Conservation (phyloP, 2,113 vertebrate genomes). For the Leiothrix lutea region DNA sequence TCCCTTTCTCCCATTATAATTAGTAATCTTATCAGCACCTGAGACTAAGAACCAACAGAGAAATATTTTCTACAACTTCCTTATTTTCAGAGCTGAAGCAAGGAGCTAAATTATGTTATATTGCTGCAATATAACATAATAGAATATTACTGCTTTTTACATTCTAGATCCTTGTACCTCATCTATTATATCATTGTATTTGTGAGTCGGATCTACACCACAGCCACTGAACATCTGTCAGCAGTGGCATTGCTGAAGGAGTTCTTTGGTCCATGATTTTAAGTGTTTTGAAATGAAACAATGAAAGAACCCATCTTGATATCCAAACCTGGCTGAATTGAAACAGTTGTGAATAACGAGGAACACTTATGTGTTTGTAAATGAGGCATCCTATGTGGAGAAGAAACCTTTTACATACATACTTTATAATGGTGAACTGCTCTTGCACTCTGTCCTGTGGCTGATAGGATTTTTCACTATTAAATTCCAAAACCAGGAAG, state of each 20-base stretch:
- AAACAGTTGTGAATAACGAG: neutral
- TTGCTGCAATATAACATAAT: neutral
- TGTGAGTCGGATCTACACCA: neutral
- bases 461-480: neutral
- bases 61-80: neutral
- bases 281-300: neutral
- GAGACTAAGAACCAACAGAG: neutral
- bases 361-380: neutral
- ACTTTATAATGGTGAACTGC: neutral
- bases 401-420: neutral
- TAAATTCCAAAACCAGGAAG: neutral
- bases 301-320: neutral
- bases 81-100: neutral
- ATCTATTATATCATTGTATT: neutral
- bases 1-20: neutral
- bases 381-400: neutral
- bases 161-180: neutral
- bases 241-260: neutral
- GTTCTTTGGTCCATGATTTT: neutral
- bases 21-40: neutral
- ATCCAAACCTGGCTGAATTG: neutral
- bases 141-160: neutral
- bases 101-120: neutral
- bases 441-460: neutral
- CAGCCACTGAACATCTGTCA: neutral